Conservation (phyloP, 1,140 invertebrate species). For the Maniola jurtina region DNA sequence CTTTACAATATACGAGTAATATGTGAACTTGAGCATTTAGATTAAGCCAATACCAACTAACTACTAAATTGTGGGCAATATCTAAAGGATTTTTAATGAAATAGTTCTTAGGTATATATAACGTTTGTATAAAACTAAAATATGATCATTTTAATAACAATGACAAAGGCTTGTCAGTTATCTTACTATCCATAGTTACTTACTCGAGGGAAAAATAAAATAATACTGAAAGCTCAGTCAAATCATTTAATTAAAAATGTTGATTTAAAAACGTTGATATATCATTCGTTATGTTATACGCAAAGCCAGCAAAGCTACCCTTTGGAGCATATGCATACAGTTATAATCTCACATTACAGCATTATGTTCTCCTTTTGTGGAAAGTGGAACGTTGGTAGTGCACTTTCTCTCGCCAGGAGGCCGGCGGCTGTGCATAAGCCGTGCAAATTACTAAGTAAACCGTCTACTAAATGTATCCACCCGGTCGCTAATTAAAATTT, state of each 20-base stretch:
- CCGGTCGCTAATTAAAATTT: conserved; percentile 10
- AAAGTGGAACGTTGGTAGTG: conserved; percentile 64
- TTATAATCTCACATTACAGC: conserved; percentile 31
- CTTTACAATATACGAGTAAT: conserved; percentile 2
- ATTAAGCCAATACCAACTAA: not conserved
- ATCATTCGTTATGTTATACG: not conserved
- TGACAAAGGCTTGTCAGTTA: too few relatives aligned
- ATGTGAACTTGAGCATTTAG: conserved; percentile 3
- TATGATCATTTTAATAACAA: too few relatives aligned
- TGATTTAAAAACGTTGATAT: too few relatives aligned
- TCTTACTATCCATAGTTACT: too few relatives aligned
- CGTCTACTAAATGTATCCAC: conserved; percentile 1
- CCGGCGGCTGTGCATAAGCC: conserved; percentile 48
- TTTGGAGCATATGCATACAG: conserved; percentile 19
- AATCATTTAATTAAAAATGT: too few relatives aligned
- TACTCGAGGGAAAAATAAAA: too few relatives aligned
- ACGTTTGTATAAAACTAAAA: too few relatives aligned
- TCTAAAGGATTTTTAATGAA: too few relatives aligned
- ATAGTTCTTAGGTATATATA: too few relatives aligned
- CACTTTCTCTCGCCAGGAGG: conserved; percentile 64
- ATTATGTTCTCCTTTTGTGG: conserved; percentile 40
- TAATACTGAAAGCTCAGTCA: too few relatives aligned
- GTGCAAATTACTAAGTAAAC: conserved; percentile 44
- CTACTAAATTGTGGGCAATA: too few relatives aligned
- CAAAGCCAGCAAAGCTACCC: not conserved